Base-by-base conservation (phyloP, 30 jellyfish, hydroid and myxozoan species). In the Hydractinia symbiolongicarpus region DNA sequence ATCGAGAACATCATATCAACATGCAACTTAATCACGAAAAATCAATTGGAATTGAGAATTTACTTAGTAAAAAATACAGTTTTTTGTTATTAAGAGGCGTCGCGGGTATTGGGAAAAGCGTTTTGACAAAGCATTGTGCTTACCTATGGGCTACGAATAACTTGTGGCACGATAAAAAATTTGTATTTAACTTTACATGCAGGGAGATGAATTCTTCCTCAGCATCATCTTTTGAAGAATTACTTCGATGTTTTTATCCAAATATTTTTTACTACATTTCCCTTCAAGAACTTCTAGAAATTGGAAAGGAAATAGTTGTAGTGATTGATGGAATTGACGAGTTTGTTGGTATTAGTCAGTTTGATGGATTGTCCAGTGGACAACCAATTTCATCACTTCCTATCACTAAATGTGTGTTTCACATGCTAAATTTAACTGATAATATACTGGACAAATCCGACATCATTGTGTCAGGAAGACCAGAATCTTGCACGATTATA, bases 1-100 rank as follows among this genome's bases (percentile, higher is more conserved):
- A 64, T 13, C 74, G 74, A n/a, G 74, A 64, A 13, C 74, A 64
- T 51, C 74, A 64, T 13, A 64, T 64, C 40, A 64, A 64, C 74
- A 13, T 64, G 74, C 74, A 64, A 13, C 40, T 64, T 7, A 64
- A 13, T 1, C 74, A 51, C 9, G 19, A 44, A 44, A 64, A 64
- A 4, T 64, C 74, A 2, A 64, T 64, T 64, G 7, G 52, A 7
- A 64, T 64, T 13, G 17, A 64, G 40, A 64, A 64, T 0, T 51
- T 64, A 7, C 7, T 64, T 13, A 51, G 40, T 6, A 44, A n/a
- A n/a, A 51, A 64, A n/a, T 2, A 64, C 74, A 51, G 74, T 13
- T 64, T n/a, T 51, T n/a, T 64, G 74, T n/a, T 64, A 6, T 64
- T 64, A 64, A 7, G 74, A 64, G 74, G 74, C 40, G 19, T 44